Conservation (phyloP, 2,113 vertebrate species). For the Emberiza fucata region DNA sequence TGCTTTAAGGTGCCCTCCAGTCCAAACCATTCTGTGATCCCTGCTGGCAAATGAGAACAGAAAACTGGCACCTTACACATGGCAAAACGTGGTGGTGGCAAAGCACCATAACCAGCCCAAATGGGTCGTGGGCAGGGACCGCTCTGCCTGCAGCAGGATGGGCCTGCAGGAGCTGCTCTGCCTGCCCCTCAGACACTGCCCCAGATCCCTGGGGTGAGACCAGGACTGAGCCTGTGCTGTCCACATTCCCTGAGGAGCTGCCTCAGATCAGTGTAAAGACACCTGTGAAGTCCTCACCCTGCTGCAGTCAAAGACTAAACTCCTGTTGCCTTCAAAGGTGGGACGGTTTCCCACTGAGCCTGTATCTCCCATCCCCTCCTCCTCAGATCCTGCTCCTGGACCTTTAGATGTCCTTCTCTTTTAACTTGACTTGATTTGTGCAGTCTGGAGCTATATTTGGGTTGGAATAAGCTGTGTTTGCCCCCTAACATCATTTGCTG, state of each 20-base stretch:
- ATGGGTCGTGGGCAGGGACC: fast-evolving
- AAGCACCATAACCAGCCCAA: neutral
- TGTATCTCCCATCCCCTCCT: neutral
- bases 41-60: neutral
- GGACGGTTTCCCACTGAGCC: neutral
- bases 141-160: fast-evolving
- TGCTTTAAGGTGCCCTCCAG: neutral
- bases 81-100: neutral
- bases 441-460: conserved; percentile 30
- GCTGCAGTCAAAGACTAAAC: neutral
- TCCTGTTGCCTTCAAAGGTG: neutral
- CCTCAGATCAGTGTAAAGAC: conserved; percentile 8
- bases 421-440: neutral
- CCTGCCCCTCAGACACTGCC: neutral
- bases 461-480: neutral
- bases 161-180: neutral
- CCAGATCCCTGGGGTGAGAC: neutral
- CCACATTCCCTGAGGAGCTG: neutral
- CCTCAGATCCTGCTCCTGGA: neutral
- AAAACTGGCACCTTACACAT: neutral
- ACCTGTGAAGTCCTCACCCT: neutral
- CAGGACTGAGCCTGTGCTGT: neutral
- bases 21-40: neutral
- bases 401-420: conserved; percentile 11
- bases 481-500: neutral